Base-by-base conservation (phyloP, 2,113 vertebrate species). In the Thalassoma bifasciatum region DNA sequence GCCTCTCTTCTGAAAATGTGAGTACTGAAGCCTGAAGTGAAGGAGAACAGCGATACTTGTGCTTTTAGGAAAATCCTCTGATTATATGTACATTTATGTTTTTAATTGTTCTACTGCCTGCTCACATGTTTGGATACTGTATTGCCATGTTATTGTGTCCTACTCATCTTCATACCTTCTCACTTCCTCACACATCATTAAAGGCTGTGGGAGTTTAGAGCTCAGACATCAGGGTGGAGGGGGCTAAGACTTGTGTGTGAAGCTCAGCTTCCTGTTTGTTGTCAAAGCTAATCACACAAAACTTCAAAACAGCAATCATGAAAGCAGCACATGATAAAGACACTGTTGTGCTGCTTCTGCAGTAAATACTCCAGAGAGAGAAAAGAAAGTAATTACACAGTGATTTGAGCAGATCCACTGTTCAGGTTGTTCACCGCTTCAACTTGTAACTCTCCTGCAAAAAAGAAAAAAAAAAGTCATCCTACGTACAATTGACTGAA, bases 361-460 rank as follows among this genome's bases (percentile, higher is more conserved):
- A 53, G n/a, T 22, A 2, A 37, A 11, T 19, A 34, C 8, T 21
- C 50, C 10, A 42, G 22, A 54, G 12, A 17, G 40, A 23, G 51
- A 36, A 59, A 5, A 59, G 2, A 68, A 54, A 42, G 46, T 63
- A 65, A 87, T 90, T 86, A 95, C 93, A 75, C 75, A 63, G 65
- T 77, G 10, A 52, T 36, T 34, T 30, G 2, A 17, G 23, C 8
- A n/a, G 69, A 26, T 50, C 53, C 47, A 12, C 0, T 12, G 8
- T 49, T 46, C 14, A 30, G 3, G 38, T 12, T 40, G 9, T 40
- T 40, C 38, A 3, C 47, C 1, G 19, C 46, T n/a, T 83, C 62
- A 11, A 66, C 24, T 85, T 86, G 93, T 21, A 93, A 85, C 1
- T 8, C 0, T 2, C 10, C 94, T 94, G 86, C 8, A 82, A 77